phyloP scores from a whole-genome alignment of 1,140 invertebrate species.

The Atta cephalotes region DNA sequence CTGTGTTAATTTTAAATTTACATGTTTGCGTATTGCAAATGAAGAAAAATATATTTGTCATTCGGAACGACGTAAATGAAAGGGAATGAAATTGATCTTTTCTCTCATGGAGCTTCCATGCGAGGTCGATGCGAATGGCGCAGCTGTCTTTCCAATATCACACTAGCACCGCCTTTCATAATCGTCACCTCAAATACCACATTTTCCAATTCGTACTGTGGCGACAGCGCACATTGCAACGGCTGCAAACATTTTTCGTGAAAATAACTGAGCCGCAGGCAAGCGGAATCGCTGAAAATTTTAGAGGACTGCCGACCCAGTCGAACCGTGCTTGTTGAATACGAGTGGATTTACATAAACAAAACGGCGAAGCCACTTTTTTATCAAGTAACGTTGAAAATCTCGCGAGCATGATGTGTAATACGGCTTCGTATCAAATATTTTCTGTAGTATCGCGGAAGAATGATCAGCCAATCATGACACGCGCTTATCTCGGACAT shows the following conservation, averaged over 20 bases:
- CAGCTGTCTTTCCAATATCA: constrained; percentile 61
- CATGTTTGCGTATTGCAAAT: constrained; percentile 16
- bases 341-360: constrained; percentile 65
- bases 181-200: constrained; percentile 55
- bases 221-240: constrained; percentile 22
- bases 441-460: constrained; percentile 21
- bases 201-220: constrained; percentile 39
- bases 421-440: constrained; percentile 17
- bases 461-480: constrained; percentile 56
- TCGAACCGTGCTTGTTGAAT: neutral
- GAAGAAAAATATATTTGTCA: constrained; percentile 24
- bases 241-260: constrained; percentile 48
- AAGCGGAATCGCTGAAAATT: constrained; percentile 52
- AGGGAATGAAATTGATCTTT: constrained; percentile 21
- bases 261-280: constrained; percentile 49
- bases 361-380: constrained; percentile 71
- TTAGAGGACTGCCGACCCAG: constrained; percentile 29
- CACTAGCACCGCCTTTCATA: constrained; percentile 58
- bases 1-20: constrained; percentile 21
- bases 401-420: neutral
- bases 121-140: constrained; percentile 62
- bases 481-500: constrained; percentile 39
- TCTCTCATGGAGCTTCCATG: neutral
- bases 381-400: constrained; percentile 58
- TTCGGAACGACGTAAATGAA: neutral